A percentile compares a stretch with the other conserved stretches of the same genome.
These are phyloP conservation scores for Coelinius sp. DNA, from an alignment of 2,888 invertebrate species.

Conservation along the genomic window DNA sequence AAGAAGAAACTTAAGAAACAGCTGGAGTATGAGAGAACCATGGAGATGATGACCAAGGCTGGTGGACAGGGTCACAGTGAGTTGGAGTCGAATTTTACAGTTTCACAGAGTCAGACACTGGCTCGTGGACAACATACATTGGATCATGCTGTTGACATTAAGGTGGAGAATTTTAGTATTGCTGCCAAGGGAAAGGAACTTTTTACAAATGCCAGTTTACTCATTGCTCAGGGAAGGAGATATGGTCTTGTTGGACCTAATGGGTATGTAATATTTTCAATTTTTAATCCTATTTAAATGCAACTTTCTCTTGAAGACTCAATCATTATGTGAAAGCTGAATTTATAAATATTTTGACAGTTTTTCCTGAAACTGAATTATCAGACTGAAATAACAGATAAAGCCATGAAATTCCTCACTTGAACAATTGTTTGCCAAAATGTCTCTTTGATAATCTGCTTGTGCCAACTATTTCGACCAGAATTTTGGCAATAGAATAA, in stretches of 20 bases:
- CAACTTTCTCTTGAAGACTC: not conserved
- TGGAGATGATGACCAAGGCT: slow-evolving; percentile 88
- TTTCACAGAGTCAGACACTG: slow-evolving; percentile 83
- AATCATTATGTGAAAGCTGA: too few species aligned
- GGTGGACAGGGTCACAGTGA: slow-evolving; percentile 92
- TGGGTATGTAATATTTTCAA: slow-evolving; percentile 76
- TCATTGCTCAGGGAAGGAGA: slow-evolving; percentile 93
- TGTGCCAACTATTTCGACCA: too few species aligned
- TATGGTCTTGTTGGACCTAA: slow-evolving; percentile 99
- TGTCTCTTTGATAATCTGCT: too few species aligned
- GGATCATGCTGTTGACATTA: slow-evolving; percentile 97
- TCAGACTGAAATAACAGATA: too few species aligned
- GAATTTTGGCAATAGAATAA: too few species aligned
- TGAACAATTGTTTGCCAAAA: too few species aligned
- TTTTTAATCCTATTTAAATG: not conserved
- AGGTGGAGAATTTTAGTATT: slow-evolving; percentile 98
- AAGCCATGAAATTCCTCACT: too few species aligned
- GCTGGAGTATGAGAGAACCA: slow-evolving; percentile 89
- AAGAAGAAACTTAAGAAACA: slow-evolving; percentile 92
- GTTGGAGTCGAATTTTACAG: slow-evolving; percentile 93
- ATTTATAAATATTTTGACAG: too few species aligned
- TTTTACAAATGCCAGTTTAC: slow-evolving; percentile 94
- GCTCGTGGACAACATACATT: slow-evolving; percentile 70
- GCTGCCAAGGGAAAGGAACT: slow-evolving; percentile 97
- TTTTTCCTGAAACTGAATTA: too few species aligned